A percentile compares a stretch with the other conserved stretches of the same genome.
These are phyloP conservation scores for western clawed frog (Xenopus tropicalis) DNA, from an alignment of 2,113 vertebrate genomes.

Conservation along the genomic window UCB_Xtro_10.0 CM004443.2:161493001-161493500, in stretches of 20 bases:
- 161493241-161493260: slow-evolving; percentile 86
- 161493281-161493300: not conserved
- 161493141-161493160: no score
- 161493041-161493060: slow-evolving; percentile 95
- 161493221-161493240: slow-evolving; percentile 83
- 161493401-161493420: slow-evolving; percentile 79
- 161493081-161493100: no score
- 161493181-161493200: slow-evolving; percentile 59
- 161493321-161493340: not conserved
- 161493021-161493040: slow-evolving; percentile 98
- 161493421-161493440: slow-evolving; percentile 82
- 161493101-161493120: no score
- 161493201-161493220: slow-evolving; percentile 93
- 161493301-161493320: not conserved
- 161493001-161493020: slow-evolving; percentile 84
- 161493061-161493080: not conserved
- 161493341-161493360: not conserved
- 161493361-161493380: slow-evolving; percentile 58
- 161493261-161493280: slow-evolving; percentile 86
- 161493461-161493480: slow-evolving; percentile 55
- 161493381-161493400: slow-evolving; percentile 92
- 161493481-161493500: no score
- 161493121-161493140: no score
- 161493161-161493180: no score
- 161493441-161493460: slow-evolving; percentile 84